A percentile compares a stretch with the other conserved stretches of the same genome.
These are phyloP conservation scores for Buphagus erythrorhynchus DNA, from an alignment of 2,797 vertebrate species.

Conservation along the genomic window DNA sequence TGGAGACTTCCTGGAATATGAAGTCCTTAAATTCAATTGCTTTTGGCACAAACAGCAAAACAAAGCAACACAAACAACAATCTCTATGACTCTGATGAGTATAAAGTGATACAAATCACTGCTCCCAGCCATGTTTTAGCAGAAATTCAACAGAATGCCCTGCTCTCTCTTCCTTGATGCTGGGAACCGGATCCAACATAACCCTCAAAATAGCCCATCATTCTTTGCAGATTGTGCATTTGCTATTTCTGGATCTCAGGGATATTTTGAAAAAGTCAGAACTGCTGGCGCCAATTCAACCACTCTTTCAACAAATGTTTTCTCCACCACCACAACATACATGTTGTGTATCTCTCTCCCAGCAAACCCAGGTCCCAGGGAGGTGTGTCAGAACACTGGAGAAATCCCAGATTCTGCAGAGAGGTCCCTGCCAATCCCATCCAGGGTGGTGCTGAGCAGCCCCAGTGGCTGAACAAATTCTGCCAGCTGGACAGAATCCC, in stretches of 20 bases:
- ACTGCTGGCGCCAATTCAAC: not conserved
- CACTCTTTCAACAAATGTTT: not conserved
- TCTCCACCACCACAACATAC: not conserved
- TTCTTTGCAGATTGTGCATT: conserved; percentile 35
- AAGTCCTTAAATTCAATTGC: conserved; percentile 51
- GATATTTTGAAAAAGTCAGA: conserved; percentile 29
- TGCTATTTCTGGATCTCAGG: conserved; percentile 34
- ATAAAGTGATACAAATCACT: conserved; percentile 23
- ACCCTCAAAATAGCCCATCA: conserved; percentile 42
- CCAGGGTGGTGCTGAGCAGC: conserved; percentile 4
- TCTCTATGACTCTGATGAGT: not conserved
- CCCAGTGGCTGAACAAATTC: not conserved
- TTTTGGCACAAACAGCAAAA: conserved; percentile 41
- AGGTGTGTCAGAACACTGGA: conserved; percentile 23
- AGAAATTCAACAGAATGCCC: not conserved
- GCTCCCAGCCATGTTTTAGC: not conserved
- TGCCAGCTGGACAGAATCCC: conserved; percentile 15
- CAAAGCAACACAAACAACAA: conserved; percentile 24
- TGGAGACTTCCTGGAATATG: conserved; percentile 28
- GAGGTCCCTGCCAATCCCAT: not conserved
- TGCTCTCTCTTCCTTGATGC: not conserved
- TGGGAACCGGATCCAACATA: conserved; percentile 13
- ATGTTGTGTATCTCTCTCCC: not conserved
- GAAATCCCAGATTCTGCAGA: not conserved
- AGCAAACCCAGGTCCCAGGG: not conserved